Base-by-base conservation (phyloP, 2,888 invertebrate species). In the Pantelozetes paolii region DNA sequence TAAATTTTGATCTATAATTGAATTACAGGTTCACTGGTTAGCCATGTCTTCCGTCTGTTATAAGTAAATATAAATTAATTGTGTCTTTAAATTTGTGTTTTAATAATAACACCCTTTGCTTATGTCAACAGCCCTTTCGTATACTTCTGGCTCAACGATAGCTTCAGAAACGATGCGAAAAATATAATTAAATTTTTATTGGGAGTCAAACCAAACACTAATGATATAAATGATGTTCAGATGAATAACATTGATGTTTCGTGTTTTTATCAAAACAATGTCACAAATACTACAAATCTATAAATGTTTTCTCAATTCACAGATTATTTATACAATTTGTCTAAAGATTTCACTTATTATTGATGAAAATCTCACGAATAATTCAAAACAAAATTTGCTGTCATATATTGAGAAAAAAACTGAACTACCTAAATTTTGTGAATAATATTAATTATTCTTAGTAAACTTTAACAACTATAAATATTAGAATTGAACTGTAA, bases 81-180 rank as follows among this genome's bases (percentile, higher is more conserved):
- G 15, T 50, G 5, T 20, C 9, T 2, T 20, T 3, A 23, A 54
- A 54, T n/a, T 54, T 54, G 11, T 23, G n/a, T n/a, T n/a, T n/a
- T n/a, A n/a, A n/a, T n/a, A n/a, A n/a, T n/a, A n/a, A n/a, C n/a
- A n/a, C 23, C 23, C 15, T 42, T 42, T 42, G 11, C 18, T 45
- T 8, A 45, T 2, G 18, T 18, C 13, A 45, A 45, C 54, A 70
- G 84, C 76, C 84, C 84, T 0, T 84, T 84, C 77, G 82, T 84
- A n/a, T 84, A 84, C 77, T 84, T 83, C 76, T 84, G 84, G 82
- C 78, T 84, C 20, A 84, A 84, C 77, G 83, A 83, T 72, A 80
- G 81, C 75, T 84, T 84, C 78, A 20, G 71, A 20, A 23, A 42
- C 50, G 71, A 71, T 18, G 30, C 71, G 1, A 71, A 50, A 26